These are phyloP conservation scores for Microcebus murinus DNA, from an alignment of 2,113 vertebrate genomes.

Conservation along the genomic window DNA sequence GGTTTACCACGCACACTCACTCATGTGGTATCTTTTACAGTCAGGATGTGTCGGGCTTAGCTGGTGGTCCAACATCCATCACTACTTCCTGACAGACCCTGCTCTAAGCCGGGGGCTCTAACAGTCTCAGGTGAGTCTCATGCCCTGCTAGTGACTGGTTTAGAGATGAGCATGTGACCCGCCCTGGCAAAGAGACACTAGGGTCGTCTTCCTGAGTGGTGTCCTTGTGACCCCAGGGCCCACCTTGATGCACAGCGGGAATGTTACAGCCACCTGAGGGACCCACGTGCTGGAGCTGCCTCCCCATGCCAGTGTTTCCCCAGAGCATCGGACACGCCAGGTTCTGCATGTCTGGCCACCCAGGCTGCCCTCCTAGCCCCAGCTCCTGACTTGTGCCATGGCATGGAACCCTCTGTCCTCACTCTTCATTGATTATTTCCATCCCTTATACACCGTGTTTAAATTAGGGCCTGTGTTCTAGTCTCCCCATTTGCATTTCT, in stretches of 20 bases:
- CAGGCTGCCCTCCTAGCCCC: background rate
- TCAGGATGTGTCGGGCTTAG: background rate
- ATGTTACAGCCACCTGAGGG: too few species aligned
- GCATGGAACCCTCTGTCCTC: background rate
- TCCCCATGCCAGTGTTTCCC: background rate
- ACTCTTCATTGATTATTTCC: background rate
- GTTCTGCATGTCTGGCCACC: background rate
- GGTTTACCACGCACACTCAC: too few species aligned
- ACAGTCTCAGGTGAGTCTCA: background rate
- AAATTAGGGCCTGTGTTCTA: background rate
- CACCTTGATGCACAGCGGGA: background rate
- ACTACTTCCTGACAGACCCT: background rate
- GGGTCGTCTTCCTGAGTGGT: background rate
- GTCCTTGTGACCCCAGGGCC: background rate
- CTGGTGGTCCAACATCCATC: background rate
- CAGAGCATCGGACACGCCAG: accelerated
- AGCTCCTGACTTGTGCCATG: background rate
- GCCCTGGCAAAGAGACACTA: background rate
- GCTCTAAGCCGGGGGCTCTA: background rate
- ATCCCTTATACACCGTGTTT: background rate
- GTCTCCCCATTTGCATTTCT: background rate
- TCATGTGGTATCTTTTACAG: too few species aligned
- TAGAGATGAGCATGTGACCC: background rate
- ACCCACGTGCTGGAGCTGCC: background rate
- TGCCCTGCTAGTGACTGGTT: background rate